These are phyloP conservation scores for Nemopilema nomurai DNA, from an alignment of 30 jellyfish, hydroid and myxozoan genomes.

Conservation along the genomic window DNA sequence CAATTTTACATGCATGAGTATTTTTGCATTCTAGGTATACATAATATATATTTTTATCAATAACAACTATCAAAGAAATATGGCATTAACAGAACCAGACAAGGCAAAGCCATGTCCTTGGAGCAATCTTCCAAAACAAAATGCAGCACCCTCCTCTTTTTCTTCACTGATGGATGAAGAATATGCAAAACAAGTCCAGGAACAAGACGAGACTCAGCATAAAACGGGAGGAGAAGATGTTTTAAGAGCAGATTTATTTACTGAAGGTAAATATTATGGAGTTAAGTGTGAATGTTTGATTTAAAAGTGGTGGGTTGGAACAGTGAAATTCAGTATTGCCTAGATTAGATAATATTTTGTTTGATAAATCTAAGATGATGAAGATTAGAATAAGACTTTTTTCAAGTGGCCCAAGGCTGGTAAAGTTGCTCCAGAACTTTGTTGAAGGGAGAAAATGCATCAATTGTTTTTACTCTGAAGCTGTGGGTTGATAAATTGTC, in stretches of 20 bases:
- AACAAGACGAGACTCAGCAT: slow-evolving; percentile 19
- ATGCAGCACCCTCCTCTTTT: slow-evolving; percentile 66
- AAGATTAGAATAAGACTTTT: too few species aligned
- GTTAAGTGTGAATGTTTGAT: too few species aligned
- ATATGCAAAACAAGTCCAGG: slow-evolving; percentile 72
- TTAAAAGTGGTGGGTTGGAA: too few species aligned
- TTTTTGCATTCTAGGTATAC: background rate
- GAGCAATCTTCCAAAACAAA: slow-evolving; percentile 40
- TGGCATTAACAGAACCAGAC: slow-evolving; percentile 32
- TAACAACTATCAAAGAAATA: background rate
- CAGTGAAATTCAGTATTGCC: too few species aligned
- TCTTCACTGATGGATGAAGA: slow-evolving; percentile 86
- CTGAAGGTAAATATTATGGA: slow-evolving; percentile 22
- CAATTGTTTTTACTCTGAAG: too few species aligned
- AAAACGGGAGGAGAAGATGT: slow-evolving; percentile 5
- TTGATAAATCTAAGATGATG: too few species aligned
- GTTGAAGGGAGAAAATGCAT: too few species aligned
- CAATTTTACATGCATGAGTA: background rate
- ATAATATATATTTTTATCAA: too few species aligned
- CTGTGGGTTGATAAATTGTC: too few species aligned
- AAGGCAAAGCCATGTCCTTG: slow-evolving; percentile 65
- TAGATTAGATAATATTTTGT: too few species aligned
- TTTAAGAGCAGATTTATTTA: slow-evolving; percentile 9
- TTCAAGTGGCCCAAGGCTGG: too few species aligned
- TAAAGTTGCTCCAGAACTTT: too few species aligned